A percentile compares a stretch with the other conserved stretches of the same genome.
Evolutionary conservation across 2,888 invertebrate genomes (phyloP).

Genomic region (Helobdella robusta): DNA sequence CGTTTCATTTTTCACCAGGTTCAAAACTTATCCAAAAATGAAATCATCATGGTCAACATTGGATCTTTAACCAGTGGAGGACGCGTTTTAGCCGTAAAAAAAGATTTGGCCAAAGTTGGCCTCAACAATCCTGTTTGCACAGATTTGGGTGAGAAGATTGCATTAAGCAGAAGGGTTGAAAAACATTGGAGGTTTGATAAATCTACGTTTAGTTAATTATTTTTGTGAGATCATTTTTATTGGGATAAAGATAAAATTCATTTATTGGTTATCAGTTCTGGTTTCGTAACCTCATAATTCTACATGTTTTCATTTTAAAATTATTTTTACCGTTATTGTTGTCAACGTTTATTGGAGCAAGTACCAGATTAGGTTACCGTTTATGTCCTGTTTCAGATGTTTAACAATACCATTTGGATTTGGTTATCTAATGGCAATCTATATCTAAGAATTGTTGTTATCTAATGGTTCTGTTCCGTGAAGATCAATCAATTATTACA

Average conservation of each 20-base stretch:
- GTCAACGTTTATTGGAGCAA: no score
- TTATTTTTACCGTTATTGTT: no score
- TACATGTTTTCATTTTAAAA: not conserved
- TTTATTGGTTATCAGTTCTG: not conserved
- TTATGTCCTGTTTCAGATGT: no score
- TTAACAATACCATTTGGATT: no score
- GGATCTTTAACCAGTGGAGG: slow-evolving; percentile 97
- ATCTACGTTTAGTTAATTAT: not conserved
- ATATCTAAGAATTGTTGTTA: no score
- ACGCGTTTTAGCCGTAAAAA: slow-evolving; percentile 82
- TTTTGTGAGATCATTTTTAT: not conserved
- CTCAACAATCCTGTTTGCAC: slow-evolving; percentile 96
- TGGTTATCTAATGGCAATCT: no score
- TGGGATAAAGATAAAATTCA: not conserved
- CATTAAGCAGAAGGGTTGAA: slow-evolving; percentile 93
- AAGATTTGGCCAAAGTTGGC: slow-evolving; percentile 91
- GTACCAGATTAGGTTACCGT: no score
- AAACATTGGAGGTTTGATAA: slow-evolving; percentile 99
- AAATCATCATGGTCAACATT: slow-evolving; percentile 92
- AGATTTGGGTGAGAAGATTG: slow-evolving; percentile 95
- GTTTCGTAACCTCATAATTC: not conserved
- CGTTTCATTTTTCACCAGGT: slow-evolving; percentile 58
- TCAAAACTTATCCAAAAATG: slow-evolving; percentile 77
- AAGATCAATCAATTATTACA: no score
- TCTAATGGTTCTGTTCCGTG: no score